Evolutionary conservation across 1,140 invertebrate species (phyloP), one percentile per base, ranked within the genome.

Genomic region (Tetragonula clypearis): DNA sequence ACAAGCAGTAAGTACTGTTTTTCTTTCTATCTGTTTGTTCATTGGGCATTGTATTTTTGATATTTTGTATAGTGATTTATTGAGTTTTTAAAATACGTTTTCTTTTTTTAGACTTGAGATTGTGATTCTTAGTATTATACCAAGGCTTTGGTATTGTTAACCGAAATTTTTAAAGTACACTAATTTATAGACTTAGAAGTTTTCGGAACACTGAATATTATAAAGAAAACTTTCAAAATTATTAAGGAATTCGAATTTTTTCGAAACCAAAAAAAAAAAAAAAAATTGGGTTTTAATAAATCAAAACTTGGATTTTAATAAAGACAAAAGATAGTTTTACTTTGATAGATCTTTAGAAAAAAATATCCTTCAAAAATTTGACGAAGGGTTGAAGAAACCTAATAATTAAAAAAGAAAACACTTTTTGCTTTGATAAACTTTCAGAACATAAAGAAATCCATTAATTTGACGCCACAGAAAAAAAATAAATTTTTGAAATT

Each of bases 1-100:
- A 23, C 53, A n/a, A 30, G 73, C 8, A 35, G 79, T 71, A 82
- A 82, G 80, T 86, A 76, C 65, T 5, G 23, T 3, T 62, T 6
- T 41, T 74, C 2, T 9, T 17, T n/a, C 56, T 58, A 15, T 19
- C 17, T 58, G 19, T 6, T 58, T 19, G 15, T 58, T 19, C 56
- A 17, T 58, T 19, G 17, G 5, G 0, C 3, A 6, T 26, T 8
- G 8, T 26, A n/a, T 15, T n/a, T 66, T 17, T n/a, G 60, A 62
- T n/a, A n/a, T 14, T 66, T 30, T 30, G 17, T n/a, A 6, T 26
- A 17, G 5, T 30, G 26, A 66, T n/a, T 26, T 14, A 5, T 66
- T 26, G n/a, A 66, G 26, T 66, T 66, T 26, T 15, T 5, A 17
- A 66, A n/a, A 26, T 26, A 26, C 9, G 15, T 17, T 2, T 26